Percentiles rank a stretch among this genome's conserved stretches.
phyloP scores from a whole-genome alignment of 2,888 invertebrate species.

The Drosophila birchii region DNA sequence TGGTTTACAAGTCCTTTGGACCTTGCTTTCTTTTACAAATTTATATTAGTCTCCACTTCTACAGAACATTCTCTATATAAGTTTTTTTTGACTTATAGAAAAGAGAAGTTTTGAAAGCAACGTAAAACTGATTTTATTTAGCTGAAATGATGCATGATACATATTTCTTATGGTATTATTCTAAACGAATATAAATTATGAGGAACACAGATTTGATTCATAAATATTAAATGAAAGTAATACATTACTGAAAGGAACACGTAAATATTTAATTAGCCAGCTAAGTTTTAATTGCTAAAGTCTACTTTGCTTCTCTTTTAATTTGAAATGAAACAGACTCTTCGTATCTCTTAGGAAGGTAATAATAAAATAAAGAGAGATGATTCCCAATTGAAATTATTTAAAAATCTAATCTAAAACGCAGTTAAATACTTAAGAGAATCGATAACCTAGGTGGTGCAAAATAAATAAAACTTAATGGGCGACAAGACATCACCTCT shows the following conservation, averaged over 20 bases:
- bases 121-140: neutral
- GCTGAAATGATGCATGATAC: neutral
- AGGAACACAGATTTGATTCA: neutral
- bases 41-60: neutral
- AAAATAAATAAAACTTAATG: constrained; percentile 7
- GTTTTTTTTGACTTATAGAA: neutral
- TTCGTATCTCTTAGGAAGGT: neutral
- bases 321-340: neutral
- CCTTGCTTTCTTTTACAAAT: neutral
- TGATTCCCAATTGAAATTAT: neutral
- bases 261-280: neutral
- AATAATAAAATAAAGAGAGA: neutral
- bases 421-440: constrained; percentile 1
- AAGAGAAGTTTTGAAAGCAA: neutral
- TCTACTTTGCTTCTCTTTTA: neutral
- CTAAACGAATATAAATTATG: too few species aligned
- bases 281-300: neutral
- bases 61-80: neutral
- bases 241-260: neutral
- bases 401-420: neutral
- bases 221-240: neutral
- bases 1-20: neutral
- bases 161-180: too few species aligned
- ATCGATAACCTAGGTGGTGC: constrained; percentile 1
- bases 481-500: constrained; percentile 8